phyloP scores from a whole-genome alignment of 2,113 vertebrate genomes.

The Cettia cetti region DNA sequence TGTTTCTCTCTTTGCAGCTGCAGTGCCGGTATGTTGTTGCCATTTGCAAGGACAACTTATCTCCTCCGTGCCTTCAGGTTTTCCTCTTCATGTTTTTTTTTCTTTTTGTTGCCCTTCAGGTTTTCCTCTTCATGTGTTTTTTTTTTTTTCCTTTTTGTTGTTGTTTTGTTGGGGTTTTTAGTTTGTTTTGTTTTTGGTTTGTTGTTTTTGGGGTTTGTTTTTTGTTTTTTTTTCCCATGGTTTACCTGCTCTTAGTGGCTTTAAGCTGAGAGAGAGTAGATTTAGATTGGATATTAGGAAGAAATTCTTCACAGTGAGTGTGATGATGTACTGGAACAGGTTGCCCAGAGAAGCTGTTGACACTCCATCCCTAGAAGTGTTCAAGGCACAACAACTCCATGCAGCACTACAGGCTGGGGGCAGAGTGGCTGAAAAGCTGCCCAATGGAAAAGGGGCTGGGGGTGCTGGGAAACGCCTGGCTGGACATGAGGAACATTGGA shows the following conservation, averaged over 20 bases:
- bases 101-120: not conserved
- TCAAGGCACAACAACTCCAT: not conserved
- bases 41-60: not conserved
- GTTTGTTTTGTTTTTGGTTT: too few species aligned
- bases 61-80: not conserved
- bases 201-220: too few species aligned
- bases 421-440: not conserved
- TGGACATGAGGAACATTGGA: not conserved
- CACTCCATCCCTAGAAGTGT: not conserved
- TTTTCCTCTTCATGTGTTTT: not conserved
- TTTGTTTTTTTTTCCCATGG: not conserved
- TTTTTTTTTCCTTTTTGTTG: too few species aligned
- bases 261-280: not conserved
- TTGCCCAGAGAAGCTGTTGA: not conserved
- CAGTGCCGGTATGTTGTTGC: not conserved
- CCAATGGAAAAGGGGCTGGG: not conserved
- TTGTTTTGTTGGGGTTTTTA: too few species aligned
- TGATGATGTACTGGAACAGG: not conserved
- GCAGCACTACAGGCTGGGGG: not conserved
- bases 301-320: not conserved
- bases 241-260: not conserved
- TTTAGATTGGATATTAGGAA: not conserved
- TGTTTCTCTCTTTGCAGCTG: not conserved
- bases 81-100: not conserved
- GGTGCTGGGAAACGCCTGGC: rapidly evolving